These are phyloP conservation scores for Frieseomelitta varia DNA, from an alignment of 1,140 invertebrate genomes.

Conservation along the genomic window DNA sequence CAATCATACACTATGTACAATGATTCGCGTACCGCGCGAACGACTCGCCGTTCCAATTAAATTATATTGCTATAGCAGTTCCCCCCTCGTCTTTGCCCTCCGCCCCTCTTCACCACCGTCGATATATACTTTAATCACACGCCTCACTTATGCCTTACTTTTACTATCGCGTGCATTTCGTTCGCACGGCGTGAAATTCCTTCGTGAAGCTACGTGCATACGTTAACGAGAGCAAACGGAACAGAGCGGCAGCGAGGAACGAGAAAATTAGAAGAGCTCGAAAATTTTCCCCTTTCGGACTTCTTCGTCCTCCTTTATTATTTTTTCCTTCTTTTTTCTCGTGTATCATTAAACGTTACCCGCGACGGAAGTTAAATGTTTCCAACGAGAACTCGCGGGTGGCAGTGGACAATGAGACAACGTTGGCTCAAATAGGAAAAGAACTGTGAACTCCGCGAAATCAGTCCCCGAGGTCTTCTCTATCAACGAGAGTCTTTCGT, in stretches of 20 bases:
- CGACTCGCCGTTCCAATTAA: slow-evolving; percentile 39
- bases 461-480: no score
- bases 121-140: neutral
- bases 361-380: neutral
- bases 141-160: neutral
- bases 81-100: slow-evolving; percentile 13
- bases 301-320: neutral
- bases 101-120: neutral
- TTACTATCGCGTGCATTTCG: no score
- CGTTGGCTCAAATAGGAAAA: neutral
- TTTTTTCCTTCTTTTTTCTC: neutral
- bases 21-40: slow-evolving; percentile 17
- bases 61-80: slow-evolving; percentile 54
- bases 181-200: neutral
- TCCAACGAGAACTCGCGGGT: neutral
- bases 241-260: neutral
- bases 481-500: no score
- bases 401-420: no score
- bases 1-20: slow-evolving; percentile 70
- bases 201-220: neutral
- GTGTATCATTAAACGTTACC: no score
- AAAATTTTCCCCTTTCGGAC: no score
- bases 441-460: neutral
- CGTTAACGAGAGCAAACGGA: neutral
- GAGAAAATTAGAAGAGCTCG: no score